These are phyloP conservation scores for Drosophila diplacantha DNA, from an alignment of 2,888 invertebrate genomes.

Conservation along the genomic window DNA sequence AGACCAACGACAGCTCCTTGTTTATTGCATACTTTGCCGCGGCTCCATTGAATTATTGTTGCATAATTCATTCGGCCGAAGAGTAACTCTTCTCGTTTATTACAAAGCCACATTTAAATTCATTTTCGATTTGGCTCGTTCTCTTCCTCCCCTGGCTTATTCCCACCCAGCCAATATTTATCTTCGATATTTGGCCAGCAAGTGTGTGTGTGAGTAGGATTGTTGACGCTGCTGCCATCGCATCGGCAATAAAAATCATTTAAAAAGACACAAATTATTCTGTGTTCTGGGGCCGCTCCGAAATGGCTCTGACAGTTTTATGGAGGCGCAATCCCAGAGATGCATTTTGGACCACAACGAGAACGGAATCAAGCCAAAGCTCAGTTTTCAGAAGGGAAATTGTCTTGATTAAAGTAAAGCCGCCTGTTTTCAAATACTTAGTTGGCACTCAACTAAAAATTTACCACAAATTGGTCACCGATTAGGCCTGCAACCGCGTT, in stretches of 20 bases:
- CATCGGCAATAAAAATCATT: slow-evolving; percentile 67
- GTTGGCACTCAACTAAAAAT: neutral
- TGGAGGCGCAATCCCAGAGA: slow-evolving; percentile 28
- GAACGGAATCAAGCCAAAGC: neutral
- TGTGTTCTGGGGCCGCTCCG: slow-evolving; percentile 25
- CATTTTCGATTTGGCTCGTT: slow-evolving; percentile 62
- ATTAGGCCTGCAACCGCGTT: slow-evolving; percentile 7
- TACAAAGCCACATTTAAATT: slow-evolving; percentile 66
- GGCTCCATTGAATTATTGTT: slow-evolving; percentile 52
- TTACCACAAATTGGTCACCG: neutral
- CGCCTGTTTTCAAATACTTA: neutral
- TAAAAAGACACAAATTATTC: slow-evolving; percentile 69
- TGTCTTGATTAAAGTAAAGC: neutral
- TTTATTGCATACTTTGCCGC: slow-evolving; percentile 49
- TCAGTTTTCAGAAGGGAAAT: neutral
- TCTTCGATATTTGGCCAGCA: slow-evolving; percentile 51
- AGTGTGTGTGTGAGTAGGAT: slow-evolving; percentile 4
- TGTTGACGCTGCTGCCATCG: slow-evolving; percentile 48
- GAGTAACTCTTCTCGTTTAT: slow-evolving; percentile 60
- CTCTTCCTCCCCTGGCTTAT: slow-evolving; percentile 18
- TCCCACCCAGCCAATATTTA: slow-evolving; percentile 53
- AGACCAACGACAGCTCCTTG: slow-evolving; percentile 38
- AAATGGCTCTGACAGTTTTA: slow-evolving; percentile 57
- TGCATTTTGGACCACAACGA: slow-evolving; percentile 1
- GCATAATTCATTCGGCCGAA: slow-evolving; percentile 63